Conservation (phyloP, 2,113 vertebrate species). For the Dinomys branickii region DNA sequence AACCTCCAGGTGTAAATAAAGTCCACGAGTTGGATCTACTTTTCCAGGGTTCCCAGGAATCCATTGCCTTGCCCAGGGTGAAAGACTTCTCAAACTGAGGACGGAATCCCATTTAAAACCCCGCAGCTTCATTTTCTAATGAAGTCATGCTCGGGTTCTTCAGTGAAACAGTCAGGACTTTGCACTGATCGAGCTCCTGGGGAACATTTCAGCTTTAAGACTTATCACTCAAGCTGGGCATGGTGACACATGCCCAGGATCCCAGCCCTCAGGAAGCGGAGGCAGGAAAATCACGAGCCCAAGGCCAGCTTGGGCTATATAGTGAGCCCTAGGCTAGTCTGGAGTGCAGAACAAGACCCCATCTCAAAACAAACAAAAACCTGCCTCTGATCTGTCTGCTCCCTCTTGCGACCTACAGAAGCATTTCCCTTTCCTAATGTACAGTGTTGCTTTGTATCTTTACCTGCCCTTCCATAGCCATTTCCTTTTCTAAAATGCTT, state of each 20-base stretch:
- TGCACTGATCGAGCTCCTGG: no score
- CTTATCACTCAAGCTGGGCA: background rate
- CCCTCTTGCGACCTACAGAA: accelerated
- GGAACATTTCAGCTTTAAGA: background rate
- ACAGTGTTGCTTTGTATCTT: accelerated
- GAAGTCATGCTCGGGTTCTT: background rate
- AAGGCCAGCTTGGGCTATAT: background rate
- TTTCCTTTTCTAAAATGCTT: background rate
- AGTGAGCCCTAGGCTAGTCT: background rate
- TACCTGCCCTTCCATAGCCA: background rate
- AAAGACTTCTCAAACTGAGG: background rate
- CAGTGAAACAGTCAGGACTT: background rate
- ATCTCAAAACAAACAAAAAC: background rate
- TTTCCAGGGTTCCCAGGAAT: background rate
- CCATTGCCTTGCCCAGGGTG: background rate
- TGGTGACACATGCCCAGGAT: background rate
- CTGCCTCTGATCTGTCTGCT: background rate
- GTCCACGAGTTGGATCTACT: background rate
- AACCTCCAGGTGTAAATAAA: background rate
- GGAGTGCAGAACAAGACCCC: background rate
- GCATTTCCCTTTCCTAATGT: background rate
- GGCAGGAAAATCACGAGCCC: background rate
- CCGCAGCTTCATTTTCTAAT: background rate
- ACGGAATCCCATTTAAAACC: background rate
- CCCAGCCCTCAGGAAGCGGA: background rate